phyloP scores from a whole-genome alignment of 2,113 vertebrate species.

The Pholis gunnellus region DNA sequence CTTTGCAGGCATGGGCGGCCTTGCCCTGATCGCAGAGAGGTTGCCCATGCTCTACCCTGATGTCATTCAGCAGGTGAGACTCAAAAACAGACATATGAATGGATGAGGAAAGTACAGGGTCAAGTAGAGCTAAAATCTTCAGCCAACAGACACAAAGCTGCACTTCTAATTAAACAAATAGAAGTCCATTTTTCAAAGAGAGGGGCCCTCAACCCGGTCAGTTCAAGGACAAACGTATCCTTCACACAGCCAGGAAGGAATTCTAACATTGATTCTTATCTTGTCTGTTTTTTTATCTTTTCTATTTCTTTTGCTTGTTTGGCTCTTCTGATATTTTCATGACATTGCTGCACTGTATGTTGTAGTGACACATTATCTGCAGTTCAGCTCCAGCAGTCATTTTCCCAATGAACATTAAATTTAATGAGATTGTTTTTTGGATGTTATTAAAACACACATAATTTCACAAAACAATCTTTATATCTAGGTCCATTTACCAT shows the following conservation, averaged over 20 bases:
- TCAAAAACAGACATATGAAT: not conserved
- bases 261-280: not conserved
- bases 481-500: not conserved
- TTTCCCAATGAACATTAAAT: not conserved
- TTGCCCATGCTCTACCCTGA: constrained; percentile 99
- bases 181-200: no score
- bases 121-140: not conserved
- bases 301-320: not conserved
- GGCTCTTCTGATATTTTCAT: not conserved
- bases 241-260: not conserved
- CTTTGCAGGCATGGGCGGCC: constrained; percentile 97
- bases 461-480: not conserved
- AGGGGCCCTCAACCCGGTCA: not conserved
- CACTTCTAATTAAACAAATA: not conserved
- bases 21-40: constrained; percentile 97
- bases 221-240: not conserved
- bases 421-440: not conserved
- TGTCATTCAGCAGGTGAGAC: constrained; percentile 96
- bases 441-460: not conserved
- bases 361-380: not conserved
- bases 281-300: not conserved
- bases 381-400: not conserved
- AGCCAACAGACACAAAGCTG: not conserved
- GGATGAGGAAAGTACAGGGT: not conserved
- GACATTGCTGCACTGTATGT: not conserved